Evolutionary conservation across 2,797 vertebrate species (phyloP).

Genomic region (Cynodonichthys magdalenae): DNA sequence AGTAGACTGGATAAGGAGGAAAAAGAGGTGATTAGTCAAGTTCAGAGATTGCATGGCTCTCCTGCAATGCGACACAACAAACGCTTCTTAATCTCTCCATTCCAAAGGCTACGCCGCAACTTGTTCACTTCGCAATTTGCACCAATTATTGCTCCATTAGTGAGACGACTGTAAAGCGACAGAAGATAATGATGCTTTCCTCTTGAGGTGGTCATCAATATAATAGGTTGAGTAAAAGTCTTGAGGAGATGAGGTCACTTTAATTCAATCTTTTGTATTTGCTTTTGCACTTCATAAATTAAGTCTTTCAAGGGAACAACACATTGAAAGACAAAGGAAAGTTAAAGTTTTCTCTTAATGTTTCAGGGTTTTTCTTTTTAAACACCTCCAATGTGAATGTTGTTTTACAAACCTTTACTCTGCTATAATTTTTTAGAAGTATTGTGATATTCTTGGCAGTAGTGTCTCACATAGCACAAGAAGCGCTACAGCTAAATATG

Average conservation of each 20-base stretch:
- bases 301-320: conserved; percentile 28
- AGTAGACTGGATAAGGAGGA: conserved; percentile 29
- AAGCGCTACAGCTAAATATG: too few relatives aligned
- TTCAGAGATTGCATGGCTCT: conserved; percentile 41
- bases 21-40: conserved; percentile 51
- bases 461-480: too few relatives aligned
- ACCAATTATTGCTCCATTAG: conserved; percentile 66
- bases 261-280: conserved; percentile 25
- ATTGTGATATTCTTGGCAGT: too few relatives aligned
- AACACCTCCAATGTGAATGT: too few relatives aligned
- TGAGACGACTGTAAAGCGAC: conserved; percentile 33
- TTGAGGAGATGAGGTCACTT: conserved; percentile 37
- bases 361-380: neutral
- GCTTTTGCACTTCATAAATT: conserved; percentile 39
- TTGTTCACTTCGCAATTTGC: conserved; percentile 58
- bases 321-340: conserved; percentile 1
- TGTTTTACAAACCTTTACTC: too few relatives aligned
- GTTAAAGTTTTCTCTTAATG: conserved; percentile 21
- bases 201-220: conserved; percentile 49
- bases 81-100: conserved; percentile 51
- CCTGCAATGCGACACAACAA: conserved; percentile 70
- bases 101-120: conserved; percentile 54
- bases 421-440: too few relatives aligned
- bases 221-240: conserved; percentile 42
- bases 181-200: conserved; percentile 48